Percentiles rank a stretch among this genome's conserved stretches.
phyloP scores from a whole-genome alignment of 1,140 invertebrate species.

The Zaprionus nigranus region DNA sequence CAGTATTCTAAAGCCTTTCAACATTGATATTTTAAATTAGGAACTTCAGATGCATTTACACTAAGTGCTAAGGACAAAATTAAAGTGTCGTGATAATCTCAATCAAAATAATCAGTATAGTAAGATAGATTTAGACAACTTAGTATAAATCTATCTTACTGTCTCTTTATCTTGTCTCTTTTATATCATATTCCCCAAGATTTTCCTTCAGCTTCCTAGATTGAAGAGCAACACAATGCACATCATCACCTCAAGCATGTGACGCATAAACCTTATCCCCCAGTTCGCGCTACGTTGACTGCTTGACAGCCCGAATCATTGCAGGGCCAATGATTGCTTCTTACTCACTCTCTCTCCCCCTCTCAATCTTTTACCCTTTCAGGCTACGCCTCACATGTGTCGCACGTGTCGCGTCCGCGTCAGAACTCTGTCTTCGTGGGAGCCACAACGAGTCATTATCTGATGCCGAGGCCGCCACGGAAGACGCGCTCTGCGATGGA shows the following conservation, averaged over 20 bases:
- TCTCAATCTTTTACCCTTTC: conserved; percentile 28
- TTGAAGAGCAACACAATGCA: no score
- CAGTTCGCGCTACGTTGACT: conserved; percentile 5
- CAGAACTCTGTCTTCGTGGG: conserved; percentile 95
- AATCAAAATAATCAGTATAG: no score
- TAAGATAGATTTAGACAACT: no score
- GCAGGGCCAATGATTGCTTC: neutral
- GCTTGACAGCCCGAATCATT: conserved; percentile 2
- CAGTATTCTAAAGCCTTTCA: no score
- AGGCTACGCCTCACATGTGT: conserved; percentile 73
- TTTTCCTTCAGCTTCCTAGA: neutral
- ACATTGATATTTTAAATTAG: no score
- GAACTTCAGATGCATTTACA: no score
- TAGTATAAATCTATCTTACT: no score
- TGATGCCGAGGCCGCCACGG: conserved; percentile 87
- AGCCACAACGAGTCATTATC: conserved; percentile 87
- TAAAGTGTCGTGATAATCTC: no score
- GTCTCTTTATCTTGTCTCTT: no score
- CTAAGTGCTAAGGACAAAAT: no score
- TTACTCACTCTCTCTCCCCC: neutral
- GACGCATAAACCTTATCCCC: conserved; percentile 4
- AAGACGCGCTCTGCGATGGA: conserved; percentile 93
- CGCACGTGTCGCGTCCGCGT: conserved; percentile 84
- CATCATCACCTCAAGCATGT: neutral
- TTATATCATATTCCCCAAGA: no score